These are phyloP conservation scores for Pygoscelis adeliae DNA, from an alignment of 2,113 vertebrate species.

Conservation along the genomic window DNA sequence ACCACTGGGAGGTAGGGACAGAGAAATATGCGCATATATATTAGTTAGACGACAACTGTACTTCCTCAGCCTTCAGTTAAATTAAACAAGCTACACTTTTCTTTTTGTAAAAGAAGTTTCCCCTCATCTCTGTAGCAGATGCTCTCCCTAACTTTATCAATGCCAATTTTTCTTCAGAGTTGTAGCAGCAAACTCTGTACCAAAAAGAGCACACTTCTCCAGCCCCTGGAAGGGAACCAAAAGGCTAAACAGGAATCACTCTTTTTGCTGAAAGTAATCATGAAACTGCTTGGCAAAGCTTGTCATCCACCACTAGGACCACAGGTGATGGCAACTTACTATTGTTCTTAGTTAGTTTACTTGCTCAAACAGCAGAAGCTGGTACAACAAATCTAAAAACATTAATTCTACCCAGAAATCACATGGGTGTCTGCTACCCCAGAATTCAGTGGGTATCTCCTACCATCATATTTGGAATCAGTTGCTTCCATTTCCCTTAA, in stretches of 20 bases:
- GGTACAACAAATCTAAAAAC: neutral
- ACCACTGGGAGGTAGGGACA: accelerated
- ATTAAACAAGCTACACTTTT: neutral
- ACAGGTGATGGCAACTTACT: neutral
- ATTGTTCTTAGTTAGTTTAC: neutral
- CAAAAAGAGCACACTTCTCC: neutral
- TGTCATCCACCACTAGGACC: neutral
- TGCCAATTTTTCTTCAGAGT: neutral
- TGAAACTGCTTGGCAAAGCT: neutral
- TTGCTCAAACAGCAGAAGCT: neutral
- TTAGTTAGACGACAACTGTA: neutral
- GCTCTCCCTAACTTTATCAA: neutral
- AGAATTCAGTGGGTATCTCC: neutral
- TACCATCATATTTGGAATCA: neutral
- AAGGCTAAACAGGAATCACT: neutral
- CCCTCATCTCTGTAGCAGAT: neutral
- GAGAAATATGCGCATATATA: neutral
- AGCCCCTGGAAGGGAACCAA: neutral
- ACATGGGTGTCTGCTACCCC: neutral
- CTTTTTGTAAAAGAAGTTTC: neutral
- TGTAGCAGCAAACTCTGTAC: neutral
- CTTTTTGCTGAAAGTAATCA: neutral
- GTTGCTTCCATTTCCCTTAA: neutral
- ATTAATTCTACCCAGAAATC: neutral
- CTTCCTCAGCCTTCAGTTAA: neutral